A percentile compares a stretch with the other conserved stretches of the same genome.
Conservation (phyloP, 2,888 invertebrate species). For the Tortrix viridana region DNA sequence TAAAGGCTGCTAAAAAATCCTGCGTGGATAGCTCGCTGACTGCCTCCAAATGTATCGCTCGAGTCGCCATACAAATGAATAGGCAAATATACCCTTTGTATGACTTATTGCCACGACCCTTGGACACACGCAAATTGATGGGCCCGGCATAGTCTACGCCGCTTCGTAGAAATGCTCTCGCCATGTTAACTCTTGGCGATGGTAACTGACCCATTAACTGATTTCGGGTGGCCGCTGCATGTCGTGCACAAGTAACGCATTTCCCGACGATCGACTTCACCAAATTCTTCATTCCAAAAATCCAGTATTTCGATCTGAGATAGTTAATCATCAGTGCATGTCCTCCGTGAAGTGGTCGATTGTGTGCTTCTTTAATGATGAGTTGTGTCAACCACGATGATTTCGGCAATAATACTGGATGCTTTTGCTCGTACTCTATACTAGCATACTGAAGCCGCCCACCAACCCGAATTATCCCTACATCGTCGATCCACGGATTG, state of each 20-base stretch:
- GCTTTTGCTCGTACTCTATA: background rate
- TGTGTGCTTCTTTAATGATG: background rate
- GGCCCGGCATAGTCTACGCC: slow-evolving; percentile 26
- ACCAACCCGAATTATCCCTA: background rate
- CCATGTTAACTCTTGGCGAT: slow-evolving; percentile 4
- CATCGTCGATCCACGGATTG: background rate
- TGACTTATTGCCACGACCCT: slow-evolving; percentile 6
- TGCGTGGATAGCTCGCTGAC: background rate
- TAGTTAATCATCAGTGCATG: slow-evolving; percentile 1
- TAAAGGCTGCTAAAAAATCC: slow-evolving; percentile 1
- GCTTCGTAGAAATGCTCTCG: slow-evolving; percentile 3
- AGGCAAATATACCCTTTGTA: slow-evolving; percentile 10
- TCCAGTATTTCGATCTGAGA: background rate
- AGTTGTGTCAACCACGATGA: background rate
- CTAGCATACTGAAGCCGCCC: background rate
- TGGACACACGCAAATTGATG: slow-evolving; percentile 15
- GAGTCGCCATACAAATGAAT: slow-evolving; percentile 1
- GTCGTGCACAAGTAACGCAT: slow-evolving; percentile 11
- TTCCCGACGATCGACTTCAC: background rate
- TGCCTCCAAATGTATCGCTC: slow-evolving; percentile 2
- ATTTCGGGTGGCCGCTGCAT: background rate
- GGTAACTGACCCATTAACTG: slow-evolving; percentile 26
- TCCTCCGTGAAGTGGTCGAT: background rate
- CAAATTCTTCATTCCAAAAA: background rate
- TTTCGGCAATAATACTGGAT: slow-evolving; percentile 2